phyloP scores from a whole-genome alignment of 2,797 vertebrate species.

The Taenioides sp. region DNA sequence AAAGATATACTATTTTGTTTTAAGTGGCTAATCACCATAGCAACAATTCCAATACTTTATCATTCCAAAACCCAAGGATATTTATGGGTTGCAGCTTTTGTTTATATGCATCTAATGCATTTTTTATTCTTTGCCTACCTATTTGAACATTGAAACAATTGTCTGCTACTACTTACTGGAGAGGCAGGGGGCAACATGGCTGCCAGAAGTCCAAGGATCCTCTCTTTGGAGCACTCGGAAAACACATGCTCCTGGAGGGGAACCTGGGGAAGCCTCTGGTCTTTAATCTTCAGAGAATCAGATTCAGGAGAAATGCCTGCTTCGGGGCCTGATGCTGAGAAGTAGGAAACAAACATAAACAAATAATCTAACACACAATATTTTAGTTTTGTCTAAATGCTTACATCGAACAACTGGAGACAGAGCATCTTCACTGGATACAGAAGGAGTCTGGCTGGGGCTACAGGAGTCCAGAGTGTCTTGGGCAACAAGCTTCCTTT shows the following conservation, averaged over 20 bases:
- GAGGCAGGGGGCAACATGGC: conserved; percentile 93
- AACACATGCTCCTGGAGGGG: conserved; percentile 92
- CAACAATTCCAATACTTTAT: no score
- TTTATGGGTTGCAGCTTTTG: no score
- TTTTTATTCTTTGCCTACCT: no score
- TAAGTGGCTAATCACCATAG: no score
- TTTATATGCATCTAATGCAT: no score
- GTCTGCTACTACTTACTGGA: conserved; percentile 71
- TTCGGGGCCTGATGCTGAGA: conserved; percentile 54
- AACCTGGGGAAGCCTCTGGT: conserved; percentile 76
- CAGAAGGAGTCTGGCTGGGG: conserved; percentile 75
- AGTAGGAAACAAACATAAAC: background rate
- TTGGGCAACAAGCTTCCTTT: conserved; percentile 67
- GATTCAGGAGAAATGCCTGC: conserved; percentile 63
- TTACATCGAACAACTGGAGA: conserved; percentile 73
- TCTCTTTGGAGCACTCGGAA: conserved; percentile 95
- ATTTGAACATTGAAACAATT: background rate
- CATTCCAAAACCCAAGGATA: no score
- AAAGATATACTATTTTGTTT: no score
- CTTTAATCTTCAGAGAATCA: conserved; percentile 68
- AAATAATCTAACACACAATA: background rate
- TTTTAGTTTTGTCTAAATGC: conserved; percentile 10
- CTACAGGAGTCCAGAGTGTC: conserved; percentile 75
- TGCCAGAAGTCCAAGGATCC: conserved; percentile 92
- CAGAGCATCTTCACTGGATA: conserved; percentile 76